These are phyloP conservation scores for Rhinolophus ferrumequinum DNA, from an alignment of 2,113 vertebrate genomes.

Conservation along the genomic window DNA sequence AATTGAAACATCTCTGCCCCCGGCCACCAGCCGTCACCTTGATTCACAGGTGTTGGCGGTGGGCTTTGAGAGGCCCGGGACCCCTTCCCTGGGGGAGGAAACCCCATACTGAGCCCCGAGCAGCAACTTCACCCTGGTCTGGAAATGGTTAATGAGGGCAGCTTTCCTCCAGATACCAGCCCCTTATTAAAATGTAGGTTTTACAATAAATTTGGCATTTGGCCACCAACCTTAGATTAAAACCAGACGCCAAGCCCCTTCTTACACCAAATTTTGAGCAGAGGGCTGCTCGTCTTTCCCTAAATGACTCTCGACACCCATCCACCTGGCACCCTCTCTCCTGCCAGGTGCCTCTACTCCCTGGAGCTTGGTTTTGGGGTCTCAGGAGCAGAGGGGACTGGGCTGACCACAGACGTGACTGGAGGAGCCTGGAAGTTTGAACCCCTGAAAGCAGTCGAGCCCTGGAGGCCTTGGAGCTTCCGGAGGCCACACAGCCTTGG, in stretches of 20 bases:
- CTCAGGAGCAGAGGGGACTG: background rate
- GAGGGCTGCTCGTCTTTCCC: background rate
- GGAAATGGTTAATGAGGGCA: conserved; percentile 74
- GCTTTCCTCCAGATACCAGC: conserved; percentile 56
- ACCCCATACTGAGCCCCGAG: background rate
- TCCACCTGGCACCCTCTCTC: rapidly evolving
- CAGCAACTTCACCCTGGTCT: background rate
- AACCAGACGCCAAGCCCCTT: conserved; percentile 76
- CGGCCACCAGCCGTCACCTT: rapidly evolving
- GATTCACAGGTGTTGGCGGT: background rate
- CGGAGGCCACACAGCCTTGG: background rate
- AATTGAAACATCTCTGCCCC: rapidly evolving
- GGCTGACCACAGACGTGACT: background rate
- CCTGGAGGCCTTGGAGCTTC: background rate
- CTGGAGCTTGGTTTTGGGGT: background rate
- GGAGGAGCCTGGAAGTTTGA: background rate
- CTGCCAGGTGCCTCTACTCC: background rate
- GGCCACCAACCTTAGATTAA: conserved; percentile 82
- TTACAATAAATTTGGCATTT: conserved; percentile 81
- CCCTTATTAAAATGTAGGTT: conserved; percentile 83
- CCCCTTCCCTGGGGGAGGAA: background rate
- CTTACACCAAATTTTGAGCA: conserved; percentile 40
- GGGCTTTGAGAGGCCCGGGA: background rate
- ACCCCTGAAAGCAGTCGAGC: background rate
- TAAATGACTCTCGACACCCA: rapidly evolving